phyloP scores from a whole-genome alignment of 2,797 vertebrate species.

The Epinephelus awoara region DNA sequence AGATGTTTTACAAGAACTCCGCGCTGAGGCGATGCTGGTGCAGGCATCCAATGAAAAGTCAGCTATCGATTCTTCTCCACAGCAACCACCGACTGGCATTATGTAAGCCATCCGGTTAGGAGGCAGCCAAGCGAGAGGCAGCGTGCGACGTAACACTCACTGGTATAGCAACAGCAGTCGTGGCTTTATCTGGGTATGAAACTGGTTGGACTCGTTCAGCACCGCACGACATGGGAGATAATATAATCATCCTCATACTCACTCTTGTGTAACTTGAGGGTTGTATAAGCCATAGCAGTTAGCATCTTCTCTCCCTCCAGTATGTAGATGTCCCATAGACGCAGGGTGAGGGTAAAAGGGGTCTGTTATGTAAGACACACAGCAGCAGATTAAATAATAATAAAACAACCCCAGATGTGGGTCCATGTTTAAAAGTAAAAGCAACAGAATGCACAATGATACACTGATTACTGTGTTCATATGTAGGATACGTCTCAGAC shows the following conservation, averaged over 20 bases:
- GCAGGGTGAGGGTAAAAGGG: slow-evolving; percentile 90
- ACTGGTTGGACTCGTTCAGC: slow-evolving; percentile 31
- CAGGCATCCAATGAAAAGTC: slow-evolving; percentile 70
- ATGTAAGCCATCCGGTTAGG: slow-evolving; percentile 72
- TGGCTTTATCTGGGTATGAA: slow-evolving; percentile 29
- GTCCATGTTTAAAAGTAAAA: background rate
- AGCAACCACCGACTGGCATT: slow-evolving; percentile 74
- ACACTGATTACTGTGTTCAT: slow-evolving; percentile 1
- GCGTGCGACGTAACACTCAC: slow-evolving; percentile 33
- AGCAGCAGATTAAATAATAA: slow-evolving; percentile 42
- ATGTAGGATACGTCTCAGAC: background rate
- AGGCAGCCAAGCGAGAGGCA: slow-evolving; percentile 66
- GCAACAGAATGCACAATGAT: background rate
- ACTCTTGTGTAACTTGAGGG: slow-evolving; percentile 93
- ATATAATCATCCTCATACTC: slow-evolving; percentile 72
- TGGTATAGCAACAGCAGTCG: slow-evolving; percentile 53
- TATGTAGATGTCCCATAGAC: slow-evolving; percentile 92
- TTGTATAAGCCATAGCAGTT: slow-evolving; percentile 89
- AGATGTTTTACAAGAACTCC: slow-evolving; percentile 18
- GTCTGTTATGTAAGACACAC: slow-evolving; percentile 83
- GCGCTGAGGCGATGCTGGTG: background rate
- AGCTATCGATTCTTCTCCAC: slow-evolving; percentile 71
- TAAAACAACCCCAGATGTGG: slow-evolving; percentile 9
- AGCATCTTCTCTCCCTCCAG: slow-evolving; percentile 89
- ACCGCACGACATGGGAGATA: slow-evolving; percentile 2